Evolutionary conservation across 2,888 invertebrate species (phyloP).

Genomic region (Synergus gifuensis): DNA sequence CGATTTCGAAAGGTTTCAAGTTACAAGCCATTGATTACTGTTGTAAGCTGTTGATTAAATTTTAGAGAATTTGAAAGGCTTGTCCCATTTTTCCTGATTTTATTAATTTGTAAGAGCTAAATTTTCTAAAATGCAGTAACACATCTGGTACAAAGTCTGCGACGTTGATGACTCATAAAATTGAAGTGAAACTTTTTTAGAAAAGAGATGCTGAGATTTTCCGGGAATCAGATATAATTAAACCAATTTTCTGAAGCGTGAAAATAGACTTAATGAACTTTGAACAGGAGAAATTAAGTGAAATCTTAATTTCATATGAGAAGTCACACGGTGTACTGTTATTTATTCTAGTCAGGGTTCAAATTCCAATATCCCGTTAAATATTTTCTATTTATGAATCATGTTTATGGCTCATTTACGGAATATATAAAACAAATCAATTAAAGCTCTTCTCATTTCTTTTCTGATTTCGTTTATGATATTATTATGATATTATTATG

Average conservation of each 20-base stretch:
- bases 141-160: background rate
- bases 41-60: no score
- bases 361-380: background rate
- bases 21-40: no score
- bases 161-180: background rate
- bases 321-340: background rate
- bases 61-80: background rate
- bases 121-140: background rate
- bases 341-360: background rate
- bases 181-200: background rate
- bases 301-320: background rate
- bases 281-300: background rate
- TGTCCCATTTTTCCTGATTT: background rate
- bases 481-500: no score
- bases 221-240: no score
- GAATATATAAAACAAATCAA: background rate
- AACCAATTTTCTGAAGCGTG: background rate
- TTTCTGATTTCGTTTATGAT: background rate
- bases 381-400: background rate
- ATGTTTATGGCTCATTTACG: background rate
- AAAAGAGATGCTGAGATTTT: background rate
- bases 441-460: background rate
- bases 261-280: constrained; percentile 1
- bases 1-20: no score
- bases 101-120: background rate